phyloP scores from a whole-genome alignment of 2,113 vertebrate genomes.

The Apistogramma diplotaenia region DNA sequence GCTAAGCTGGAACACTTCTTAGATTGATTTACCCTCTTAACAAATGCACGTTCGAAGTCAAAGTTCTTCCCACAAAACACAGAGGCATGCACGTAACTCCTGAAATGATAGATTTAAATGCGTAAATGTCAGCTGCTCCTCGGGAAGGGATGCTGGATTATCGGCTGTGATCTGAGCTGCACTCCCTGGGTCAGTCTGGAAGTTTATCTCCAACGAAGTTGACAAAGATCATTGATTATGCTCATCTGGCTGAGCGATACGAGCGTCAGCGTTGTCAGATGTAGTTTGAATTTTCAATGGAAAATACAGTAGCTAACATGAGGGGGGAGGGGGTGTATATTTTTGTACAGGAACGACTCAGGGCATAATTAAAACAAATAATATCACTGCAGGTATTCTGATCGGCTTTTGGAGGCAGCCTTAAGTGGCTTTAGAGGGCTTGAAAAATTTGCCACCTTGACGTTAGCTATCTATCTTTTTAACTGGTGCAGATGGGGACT shows the following conservation, averaged over 20 bases:
- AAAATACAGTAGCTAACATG: not conserved
- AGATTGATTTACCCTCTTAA: not conserved
- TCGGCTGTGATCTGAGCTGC: slow-evolving; percentile 24
- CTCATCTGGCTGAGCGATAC: not conserved
- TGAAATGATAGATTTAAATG: slow-evolving; percentile 26
- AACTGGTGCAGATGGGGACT: rapidly evolving
- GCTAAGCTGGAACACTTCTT: not conserved
- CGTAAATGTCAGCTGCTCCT: slow-evolving; percentile 57
- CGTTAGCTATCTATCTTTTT: not conserved
- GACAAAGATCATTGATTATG: slow-evolving; percentile 25
- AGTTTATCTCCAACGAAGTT: slow-evolving; percentile 30
- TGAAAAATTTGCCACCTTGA: not conserved
- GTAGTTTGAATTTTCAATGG: not conserved
- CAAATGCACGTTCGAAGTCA: not conserved
- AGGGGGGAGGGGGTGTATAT: not conserved
- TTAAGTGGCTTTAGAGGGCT: not conserved
- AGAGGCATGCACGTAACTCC: not conserved
- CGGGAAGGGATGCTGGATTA: slow-evolving; percentile 18
- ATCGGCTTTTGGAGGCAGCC: not conserved
- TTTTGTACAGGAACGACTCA: too few relatives aligned
- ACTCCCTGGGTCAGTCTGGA: slow-evolving; percentile 13
- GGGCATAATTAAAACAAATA: not conserved
- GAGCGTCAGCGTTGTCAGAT: not conserved
- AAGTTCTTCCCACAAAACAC: not conserved
- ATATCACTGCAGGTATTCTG: not conserved